These are phyloP conservation scores for Zaprionus vittiger DNA, from an alignment of 1,140 invertebrate species.

Conservation along the genomic window DNA sequence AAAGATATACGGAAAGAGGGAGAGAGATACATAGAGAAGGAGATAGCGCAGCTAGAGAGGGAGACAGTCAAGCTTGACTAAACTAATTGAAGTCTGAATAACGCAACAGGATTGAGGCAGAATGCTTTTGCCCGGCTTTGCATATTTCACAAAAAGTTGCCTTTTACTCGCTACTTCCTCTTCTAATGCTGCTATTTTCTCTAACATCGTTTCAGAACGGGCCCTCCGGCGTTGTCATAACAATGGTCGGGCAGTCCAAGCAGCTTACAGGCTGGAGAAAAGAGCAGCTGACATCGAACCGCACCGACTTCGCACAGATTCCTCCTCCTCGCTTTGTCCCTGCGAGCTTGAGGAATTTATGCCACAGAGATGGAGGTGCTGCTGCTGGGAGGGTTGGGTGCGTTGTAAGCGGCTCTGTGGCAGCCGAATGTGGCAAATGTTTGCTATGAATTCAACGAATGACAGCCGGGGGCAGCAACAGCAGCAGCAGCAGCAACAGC, in stretches of 20 bases:
- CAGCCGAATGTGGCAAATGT: slow-evolving; percentile 47
- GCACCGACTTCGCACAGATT: background rate
- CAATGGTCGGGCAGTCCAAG: slow-evolving; percentile 21
- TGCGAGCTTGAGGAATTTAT: slow-evolving; percentile 29
- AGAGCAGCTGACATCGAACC: slow-evolving; percentile 14
- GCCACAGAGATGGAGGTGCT: slow-evolving; percentile 9
- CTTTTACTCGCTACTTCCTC: background rate
- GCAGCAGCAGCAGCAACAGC: background rate
- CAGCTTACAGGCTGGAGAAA: slow-evolving; percentile 23
- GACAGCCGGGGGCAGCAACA: slow-evolving; percentile 18
- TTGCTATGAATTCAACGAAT: slow-evolving; percentile 42
- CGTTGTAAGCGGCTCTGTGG: slow-evolving; percentile 3
- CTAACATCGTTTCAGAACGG: background rate
- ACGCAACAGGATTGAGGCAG: slow-evolving; percentile 20
- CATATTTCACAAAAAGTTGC: slow-evolving; percentile 31
- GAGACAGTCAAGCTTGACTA: slow-evolving; percentile 8
- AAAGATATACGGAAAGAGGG: background rate
- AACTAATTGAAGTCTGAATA: slow-evolving; percentile 41
- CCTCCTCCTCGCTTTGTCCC: background rate
- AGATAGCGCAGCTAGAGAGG: background rate
- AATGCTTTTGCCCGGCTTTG: slow-evolving; percentile 27
- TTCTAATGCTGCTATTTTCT: too few relatives aligned
- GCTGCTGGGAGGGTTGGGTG: background rate
- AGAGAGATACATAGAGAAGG: background rate
- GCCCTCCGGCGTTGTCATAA: slow-evolving; percentile 25